Evolutionary conservation across 1,140 invertebrate genomes (phyloP), one percentile per base, ranked within the genome.

Genomic region (Nasonia vitripennis): DNA sequence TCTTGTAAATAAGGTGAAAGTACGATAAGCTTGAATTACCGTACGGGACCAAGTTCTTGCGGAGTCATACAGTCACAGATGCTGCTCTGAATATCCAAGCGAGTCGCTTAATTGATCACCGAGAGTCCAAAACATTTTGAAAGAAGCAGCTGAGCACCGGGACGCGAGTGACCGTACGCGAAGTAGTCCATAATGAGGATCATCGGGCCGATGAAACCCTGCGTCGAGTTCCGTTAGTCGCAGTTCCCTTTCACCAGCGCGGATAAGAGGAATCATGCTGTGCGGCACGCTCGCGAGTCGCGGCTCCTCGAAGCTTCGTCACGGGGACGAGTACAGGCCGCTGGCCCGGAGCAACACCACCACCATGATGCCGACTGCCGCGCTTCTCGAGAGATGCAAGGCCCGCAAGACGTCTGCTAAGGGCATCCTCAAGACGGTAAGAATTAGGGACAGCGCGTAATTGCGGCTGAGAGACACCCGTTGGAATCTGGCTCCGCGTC

Each of bases 261-360:
- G 20, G 41, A 70, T 51, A 45, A 45, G 37, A 34, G 62, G 41
- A 79, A 89, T 78, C 83, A 92, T 92, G 91, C 88, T 92, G 87
- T 92, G 92, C 85, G 92, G 91, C 62, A 90, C 91, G 27, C 91
- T 92, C 83, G 91, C 89, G 51, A 89, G 88, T 41, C 74, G 74
- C n/a, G 77, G 77, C 51, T 12, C 77, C 10, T 62, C 27, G 51
- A 23, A 78, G 78, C 89, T 11, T 27, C 17, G 37, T 1, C 23
- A 87, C 4, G 90, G 89, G 1, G 91, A 92, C 31, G 92, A 92
- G 84, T 92, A 92, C 87, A 89, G 90, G 78, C 81, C 91, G 78
- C 48, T 90, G 88, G 84, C 91, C 89, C 34, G 89, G 80, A 79
- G 84, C 83, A 20, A 85, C 87, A 81, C 89, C 90, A 51, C 41